These are phyloP conservation scores for Danaus melanippus DNA, from an alignment of 1,140 invertebrate genomes.

Conservation along the genomic window DNA sequence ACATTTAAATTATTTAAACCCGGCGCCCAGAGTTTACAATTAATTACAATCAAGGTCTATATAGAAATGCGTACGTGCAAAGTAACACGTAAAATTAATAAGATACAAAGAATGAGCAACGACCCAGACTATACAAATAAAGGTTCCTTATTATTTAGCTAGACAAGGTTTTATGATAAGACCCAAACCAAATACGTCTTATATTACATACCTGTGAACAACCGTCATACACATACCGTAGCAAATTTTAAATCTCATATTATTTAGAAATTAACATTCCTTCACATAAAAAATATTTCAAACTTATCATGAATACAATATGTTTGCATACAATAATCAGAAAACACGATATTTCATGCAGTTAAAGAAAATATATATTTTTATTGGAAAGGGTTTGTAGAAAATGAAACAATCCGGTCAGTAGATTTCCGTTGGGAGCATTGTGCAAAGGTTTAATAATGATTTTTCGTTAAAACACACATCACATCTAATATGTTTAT, in stretches of 20 bases:
- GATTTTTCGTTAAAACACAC: too few relatives aligned
- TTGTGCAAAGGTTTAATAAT: conserved; percentile 6
- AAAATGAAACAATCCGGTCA: conserved; percentile 1
- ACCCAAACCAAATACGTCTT: too few relatives aligned
- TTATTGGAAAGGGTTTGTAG: too few relatives aligned
- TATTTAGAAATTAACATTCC: neutral
- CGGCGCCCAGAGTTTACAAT: too few relatives aligned
- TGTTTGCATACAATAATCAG: neutral
- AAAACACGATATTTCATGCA: neutral
- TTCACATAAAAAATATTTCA: neutral
- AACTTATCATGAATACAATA: neutral
- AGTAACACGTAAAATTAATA: conserved; percentile 1
- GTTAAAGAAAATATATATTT: too few relatives aligned
- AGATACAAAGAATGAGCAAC: too few relatives aligned
- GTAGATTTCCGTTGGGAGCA: neutral
- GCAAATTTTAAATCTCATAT: neutral
- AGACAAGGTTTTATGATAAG: too few relatives aligned
- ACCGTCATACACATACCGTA: neutral
- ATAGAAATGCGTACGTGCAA: conserved; percentile 6
- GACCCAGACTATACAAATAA: too few relatives aligned
- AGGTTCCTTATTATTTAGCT: too few relatives aligned
- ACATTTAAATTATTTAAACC: conserved; percentile 1
- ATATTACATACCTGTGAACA: too few relatives aligned
- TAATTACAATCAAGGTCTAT: too few relatives aligned
- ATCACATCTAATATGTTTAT: too few relatives aligned